Conservation (phyloP, 2,113 vertebrate species). For the Verasper variegatus region DNA sequence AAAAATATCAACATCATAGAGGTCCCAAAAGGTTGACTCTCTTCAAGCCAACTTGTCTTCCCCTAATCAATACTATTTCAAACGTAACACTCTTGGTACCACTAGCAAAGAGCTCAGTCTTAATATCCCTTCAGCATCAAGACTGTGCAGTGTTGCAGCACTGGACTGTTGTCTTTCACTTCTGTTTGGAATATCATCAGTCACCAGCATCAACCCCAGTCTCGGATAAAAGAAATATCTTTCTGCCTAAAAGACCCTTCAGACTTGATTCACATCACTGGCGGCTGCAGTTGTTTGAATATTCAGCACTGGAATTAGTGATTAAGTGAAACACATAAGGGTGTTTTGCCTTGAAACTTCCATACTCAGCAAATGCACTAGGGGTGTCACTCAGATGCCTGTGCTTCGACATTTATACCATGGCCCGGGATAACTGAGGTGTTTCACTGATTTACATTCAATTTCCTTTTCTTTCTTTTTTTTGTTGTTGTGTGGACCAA, state of each 20-base stretch:
- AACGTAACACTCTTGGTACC: constrained; percentile 11
- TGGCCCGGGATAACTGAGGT: not conserved
- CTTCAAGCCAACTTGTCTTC: constrained; percentile 40
- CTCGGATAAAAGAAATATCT: too few species aligned
- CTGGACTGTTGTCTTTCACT: not conserved
- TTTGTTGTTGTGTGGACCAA: not conserved
- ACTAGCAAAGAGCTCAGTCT: constrained; percentile 16
- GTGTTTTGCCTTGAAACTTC: not conserved
- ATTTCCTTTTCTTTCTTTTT: not conserved
- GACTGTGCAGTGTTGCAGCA: not conserved
- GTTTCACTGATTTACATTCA: not conserved
- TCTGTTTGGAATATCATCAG: not conserved
- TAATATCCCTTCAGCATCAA: not conserved
- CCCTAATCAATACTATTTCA: constrained; percentile 55
- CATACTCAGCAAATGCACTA: not conserved
- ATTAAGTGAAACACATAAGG: not conserved
- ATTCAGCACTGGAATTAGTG: not conserved
- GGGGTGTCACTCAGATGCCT: not conserved
- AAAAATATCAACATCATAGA: constrained; percentile 40
- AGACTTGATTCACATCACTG: not conserved
- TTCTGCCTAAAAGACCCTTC: not conserved
- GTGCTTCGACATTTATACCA: not conserved
- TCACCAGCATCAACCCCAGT: not conserved
- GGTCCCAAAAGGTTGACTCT: constrained; percentile 41
- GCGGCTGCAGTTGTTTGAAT: not conserved